Conservation (phyloP, 2,888 invertebrate genomes). For the Drosophila setosimentum region DNA sequence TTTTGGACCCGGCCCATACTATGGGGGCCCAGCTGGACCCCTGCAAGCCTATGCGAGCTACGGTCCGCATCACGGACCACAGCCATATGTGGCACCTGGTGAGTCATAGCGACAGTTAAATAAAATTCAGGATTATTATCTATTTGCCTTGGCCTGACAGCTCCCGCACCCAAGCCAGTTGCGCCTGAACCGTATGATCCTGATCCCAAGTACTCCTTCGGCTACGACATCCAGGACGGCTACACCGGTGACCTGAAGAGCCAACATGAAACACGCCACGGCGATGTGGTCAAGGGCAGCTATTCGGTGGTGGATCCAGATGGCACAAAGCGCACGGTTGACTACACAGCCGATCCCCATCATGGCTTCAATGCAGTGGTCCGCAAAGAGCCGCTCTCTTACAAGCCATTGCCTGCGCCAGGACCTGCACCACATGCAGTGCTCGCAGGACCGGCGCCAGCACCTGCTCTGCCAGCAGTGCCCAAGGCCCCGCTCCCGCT, state of each 20-base stretch:
- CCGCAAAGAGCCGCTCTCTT: conserved; percentile 83
- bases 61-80: conserved; percentile 65
- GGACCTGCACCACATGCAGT: conserved; percentile 55
- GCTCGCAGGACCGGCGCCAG: conserved; percentile 58
- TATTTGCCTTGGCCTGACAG: conserved; percentile 9
- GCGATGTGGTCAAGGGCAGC: conserved; percentile 88
- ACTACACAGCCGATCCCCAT: conserved; percentile 87
- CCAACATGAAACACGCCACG: conserved; percentile 88
- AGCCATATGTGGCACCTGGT: conserved; percentile 76
- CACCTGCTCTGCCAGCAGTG: conserved; percentile 74
- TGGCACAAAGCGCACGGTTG: conserved; percentile 88
- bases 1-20: conserved; percentile 75
- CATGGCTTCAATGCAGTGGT: conserved; percentile 85
- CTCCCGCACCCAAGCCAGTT: conserved; percentile 71
- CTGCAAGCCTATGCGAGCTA: conserved; percentile 69
- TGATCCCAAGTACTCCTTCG: conserved; percentile 86
- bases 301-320: conserved; percentile 87
- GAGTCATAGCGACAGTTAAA: conserved; percentile 1
- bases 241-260: conserved; percentile 86
- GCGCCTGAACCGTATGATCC: conserved; percentile 84
- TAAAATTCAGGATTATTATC: too few relatives aligned
- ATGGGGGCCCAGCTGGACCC: conserved; percentile 73
- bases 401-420: conserved; percentile 71
- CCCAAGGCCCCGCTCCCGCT: conserved; percentile 61
- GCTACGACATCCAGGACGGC: conserved; percentile 86